A percentile compares a stretch with the other conserved stretches of the same genome.
These are phyloP conservation scores for Falcaria lacertinaria DNA, from an alignment of 2,888 invertebrate species.

Conservation along the genomic window DNA sequence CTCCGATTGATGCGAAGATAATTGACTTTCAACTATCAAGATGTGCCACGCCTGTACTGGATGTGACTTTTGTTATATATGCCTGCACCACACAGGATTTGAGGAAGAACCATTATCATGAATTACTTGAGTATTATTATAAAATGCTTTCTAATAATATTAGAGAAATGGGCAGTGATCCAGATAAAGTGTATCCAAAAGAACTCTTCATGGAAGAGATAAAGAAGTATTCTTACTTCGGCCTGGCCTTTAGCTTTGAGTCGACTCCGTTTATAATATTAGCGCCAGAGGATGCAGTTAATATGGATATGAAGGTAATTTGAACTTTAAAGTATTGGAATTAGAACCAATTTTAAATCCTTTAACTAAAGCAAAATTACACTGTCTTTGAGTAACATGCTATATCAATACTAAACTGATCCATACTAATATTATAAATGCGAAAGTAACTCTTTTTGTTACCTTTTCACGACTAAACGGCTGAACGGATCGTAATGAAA, in stretches of 20 bases:
- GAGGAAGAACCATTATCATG: constrained; percentile 78
- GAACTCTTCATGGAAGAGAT: constrained; percentile 74
- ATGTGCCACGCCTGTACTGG: constrained; percentile 78
- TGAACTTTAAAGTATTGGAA: neutral
- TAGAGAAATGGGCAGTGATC: constrained; percentile 80
- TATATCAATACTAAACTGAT: no score
- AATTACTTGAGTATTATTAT: constrained; percentile 81
- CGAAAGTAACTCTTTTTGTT: no score
- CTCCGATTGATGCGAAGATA: constrained; percentile 70
- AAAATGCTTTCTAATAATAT: constrained; percentile 75
- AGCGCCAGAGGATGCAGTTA: constrained; percentile 77
- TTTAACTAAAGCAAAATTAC: no score
- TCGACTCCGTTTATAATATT: constrained; percentile 78
- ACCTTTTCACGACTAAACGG: no score
- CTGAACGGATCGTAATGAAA: no score
- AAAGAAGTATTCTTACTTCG: constrained; percentile 77
- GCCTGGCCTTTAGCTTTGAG: constrained; percentile 81
- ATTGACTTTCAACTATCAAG: constrained; percentile 86
- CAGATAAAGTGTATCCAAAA: constrained; percentile 73
- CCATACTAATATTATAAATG: no score
- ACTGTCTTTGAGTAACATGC: no score
- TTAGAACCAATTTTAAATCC: no score
- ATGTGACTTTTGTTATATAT: constrained; percentile 75
- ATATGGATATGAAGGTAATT: constrained; percentile 78
- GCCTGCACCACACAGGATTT: constrained; percentile 81